Evolutionary conservation across 35 echinoderm and acorn worm genomes (phyloP).

Genomic region (Ptychodera flava): DNA sequence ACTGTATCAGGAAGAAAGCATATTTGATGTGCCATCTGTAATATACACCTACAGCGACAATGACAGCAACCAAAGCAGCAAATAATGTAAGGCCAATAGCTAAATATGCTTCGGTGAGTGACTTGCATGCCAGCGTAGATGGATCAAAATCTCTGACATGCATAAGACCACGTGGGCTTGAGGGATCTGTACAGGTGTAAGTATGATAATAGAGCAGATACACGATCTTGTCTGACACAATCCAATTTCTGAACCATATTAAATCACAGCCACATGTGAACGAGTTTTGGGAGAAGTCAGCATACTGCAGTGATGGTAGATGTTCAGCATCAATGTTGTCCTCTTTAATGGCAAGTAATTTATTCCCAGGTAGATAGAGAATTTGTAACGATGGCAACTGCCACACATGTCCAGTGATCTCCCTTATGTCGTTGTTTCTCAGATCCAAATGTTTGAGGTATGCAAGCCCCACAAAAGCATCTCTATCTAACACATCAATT

Average conservation of each 20-base stretch:
- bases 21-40: not conserved
- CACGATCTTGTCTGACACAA: not conserved
- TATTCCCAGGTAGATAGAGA: not conserved
- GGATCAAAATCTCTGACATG: not conserved
- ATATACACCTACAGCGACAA: not conserved
- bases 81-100: not conserved
- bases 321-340: not conserved
- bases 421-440: not conserved
- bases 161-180: not conserved
- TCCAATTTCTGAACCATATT: constrained; percentile 9
- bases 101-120: not conserved
- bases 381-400: not conserved
- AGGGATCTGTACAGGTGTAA: not conserved
- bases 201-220: not conserved
- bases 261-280: constrained; percentile 13
- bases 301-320: not conserved
- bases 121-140: not conserved
- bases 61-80: not conserved
- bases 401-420: not conserved
- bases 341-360: not conserved
- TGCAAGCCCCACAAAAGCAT: not conserved
- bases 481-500: not conserved
- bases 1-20: not conserved
- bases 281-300: not conserved
- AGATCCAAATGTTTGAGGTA: not conserved